These are phyloP conservation scores for Drosophila kambysellisi DNA, from an alignment of 2,888 invertebrate species.

Conservation along the genomic window DNA sequence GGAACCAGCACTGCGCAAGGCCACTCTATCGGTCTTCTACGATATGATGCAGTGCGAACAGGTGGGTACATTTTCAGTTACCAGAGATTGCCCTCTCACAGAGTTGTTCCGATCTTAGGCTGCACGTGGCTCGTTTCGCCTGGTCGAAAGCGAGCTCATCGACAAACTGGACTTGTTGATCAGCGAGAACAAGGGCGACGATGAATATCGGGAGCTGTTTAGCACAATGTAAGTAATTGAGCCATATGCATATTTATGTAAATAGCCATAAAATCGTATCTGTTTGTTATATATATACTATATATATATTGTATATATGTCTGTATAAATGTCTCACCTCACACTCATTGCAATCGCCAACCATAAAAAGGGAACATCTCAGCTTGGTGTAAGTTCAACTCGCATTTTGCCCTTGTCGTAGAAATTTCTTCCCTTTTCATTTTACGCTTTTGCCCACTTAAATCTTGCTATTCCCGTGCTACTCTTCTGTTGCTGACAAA, in stretches of 20 bases:
- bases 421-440: constrained; percentile 11
- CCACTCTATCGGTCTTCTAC: constrained; percentile 96
- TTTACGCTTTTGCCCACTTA: neutral
- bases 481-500: constrained; percentile 5
- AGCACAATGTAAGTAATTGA: constrained; percentile 95
- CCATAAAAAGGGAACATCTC: constrained; percentile 92
- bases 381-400: constrained; percentile 94
- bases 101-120: constrained; percentile 76
- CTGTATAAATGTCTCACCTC: constrained; percentile 61
- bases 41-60: constrained; percentile 98
- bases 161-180: constrained; percentile 97
- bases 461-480: constrained; percentile 1
- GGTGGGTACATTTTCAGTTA: constrained; percentile 63
- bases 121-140: constrained; percentile 93
- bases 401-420: constrained; percentile 46
- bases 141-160: constrained; percentile 96
- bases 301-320: constrained; percentile 58
- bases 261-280: constrained; percentile 27
- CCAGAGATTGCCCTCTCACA: neutral
- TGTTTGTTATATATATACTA: constrained; percentile 41
- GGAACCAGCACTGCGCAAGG: constrained; percentile 93
- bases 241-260: neutral
- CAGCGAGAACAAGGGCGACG: constrained; percentile 97
- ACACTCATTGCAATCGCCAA: constrained; percentile 76
- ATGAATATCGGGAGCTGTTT: constrained; percentile 96